Evolutionary conservation across 1,140 invertebrate species (phyloP).

Genomic region (Sweltsa coloradensis): DNA sequence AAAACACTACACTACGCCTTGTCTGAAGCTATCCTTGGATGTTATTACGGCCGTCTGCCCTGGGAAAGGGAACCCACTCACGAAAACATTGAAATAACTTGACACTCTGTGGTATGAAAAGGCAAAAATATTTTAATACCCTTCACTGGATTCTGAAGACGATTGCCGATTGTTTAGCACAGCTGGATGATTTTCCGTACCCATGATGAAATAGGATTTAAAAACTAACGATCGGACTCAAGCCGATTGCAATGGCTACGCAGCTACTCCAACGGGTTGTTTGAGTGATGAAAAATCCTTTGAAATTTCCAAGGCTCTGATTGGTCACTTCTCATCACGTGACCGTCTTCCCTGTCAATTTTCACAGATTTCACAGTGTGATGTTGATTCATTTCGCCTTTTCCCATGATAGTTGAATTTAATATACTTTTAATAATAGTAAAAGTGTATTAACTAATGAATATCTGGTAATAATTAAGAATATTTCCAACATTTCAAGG

Average conservation of each 20-base stretch:
- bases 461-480: not conserved
- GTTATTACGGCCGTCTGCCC: constrained; percentile 34
- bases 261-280: constrained; percentile 25
- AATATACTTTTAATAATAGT: not conserved
- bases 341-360: constrained; percentile 13
- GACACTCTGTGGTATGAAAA: constrained; percentile 12
- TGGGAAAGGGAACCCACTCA: constrained; percentile 21
- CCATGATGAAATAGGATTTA: constrained; percentile 31
- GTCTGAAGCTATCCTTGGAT: constrained; percentile 28
- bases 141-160: constrained; percentile 21
- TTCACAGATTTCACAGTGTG: constrained; percentile 4
- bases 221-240: constrained; percentile 27
- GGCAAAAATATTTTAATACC: constrained; percentile 23
- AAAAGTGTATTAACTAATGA: not conserved
- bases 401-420: not conserved
- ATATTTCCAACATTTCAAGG: not conserved
- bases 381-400: not conserved
- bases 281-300: constrained; percentile 24
- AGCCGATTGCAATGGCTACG: constrained; percentile 38
- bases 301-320: constrained; percentile 21
- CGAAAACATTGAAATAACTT: constrained; percentile 16
- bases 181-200: constrained; percentile 24
- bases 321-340: constrained; percentile 22
- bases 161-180: constrained; percentile 20
- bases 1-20: constrained; percentile 33